Evolutionary conservation across 1,140 invertebrate genomes (phyloP).

Genomic region (Camponotus vicinus): DNA sequence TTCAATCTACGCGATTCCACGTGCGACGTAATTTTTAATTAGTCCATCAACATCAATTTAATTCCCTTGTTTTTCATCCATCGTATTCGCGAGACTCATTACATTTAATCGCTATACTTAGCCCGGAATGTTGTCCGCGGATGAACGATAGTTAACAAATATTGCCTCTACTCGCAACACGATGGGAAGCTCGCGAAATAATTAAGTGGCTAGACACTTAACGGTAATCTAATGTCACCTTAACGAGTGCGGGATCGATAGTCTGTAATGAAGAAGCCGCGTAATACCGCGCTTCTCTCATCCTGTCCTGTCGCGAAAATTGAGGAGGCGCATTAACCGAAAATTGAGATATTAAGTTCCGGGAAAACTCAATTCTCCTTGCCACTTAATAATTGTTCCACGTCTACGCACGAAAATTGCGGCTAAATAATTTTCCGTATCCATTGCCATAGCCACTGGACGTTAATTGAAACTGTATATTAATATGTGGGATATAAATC

Average conservation of each 20-base stretch:
- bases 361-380: slow-evolving; percentile 13
- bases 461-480: slow-evolving; percentile 26
- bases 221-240: slow-evolving; percentile 50
- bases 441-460: not conserved
- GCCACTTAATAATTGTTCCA: not conserved
- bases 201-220: slow-evolving; percentile 53
- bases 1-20: not conserved
- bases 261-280: slow-evolving; percentile 43
- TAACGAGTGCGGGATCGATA: slow-evolving; percentile 55
- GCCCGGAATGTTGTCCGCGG: not conserved
- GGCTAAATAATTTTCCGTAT: slow-evolving; percentile 5
- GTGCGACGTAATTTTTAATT: slow-evolving; percentile 1
- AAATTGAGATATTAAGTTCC: slow-evolving; percentile 37
- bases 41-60: slow-evolving; percentile 2
- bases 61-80: not conserved
- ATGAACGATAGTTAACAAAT: slow-evolving; percentile 46
- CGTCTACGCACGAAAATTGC: slow-evolving; percentile 1
- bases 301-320: slow-evolving; percentile 19
- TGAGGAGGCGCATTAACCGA: slow-evolving; percentile 17
- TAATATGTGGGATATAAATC: not conserved
- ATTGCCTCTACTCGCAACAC: slow-evolving; percentile 32
- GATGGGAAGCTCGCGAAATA: slow-evolving; percentile 31
- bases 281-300: not conserved
- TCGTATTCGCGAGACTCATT: not conserved
- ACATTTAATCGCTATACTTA: not conserved